Percentiles rank a stretch among this genome's conserved stretches.
phyloP scores from a whole-genome alignment of 2,888 invertebrate genomes.

The Troides aeacus region DNA sequence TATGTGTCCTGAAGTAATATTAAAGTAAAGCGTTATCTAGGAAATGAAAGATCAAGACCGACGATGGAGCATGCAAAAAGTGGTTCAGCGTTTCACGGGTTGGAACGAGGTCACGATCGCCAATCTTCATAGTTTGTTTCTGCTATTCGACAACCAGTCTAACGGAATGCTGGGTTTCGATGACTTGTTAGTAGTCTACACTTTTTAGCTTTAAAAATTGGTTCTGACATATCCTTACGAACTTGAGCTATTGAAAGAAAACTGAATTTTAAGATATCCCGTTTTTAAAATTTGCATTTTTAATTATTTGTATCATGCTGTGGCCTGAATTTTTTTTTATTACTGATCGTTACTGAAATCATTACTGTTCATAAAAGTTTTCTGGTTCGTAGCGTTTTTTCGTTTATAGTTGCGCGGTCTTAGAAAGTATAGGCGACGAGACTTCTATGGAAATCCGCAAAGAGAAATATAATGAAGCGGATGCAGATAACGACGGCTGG shows the following conservation, averaged over 20 bases:
- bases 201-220: too few relatives aligned
- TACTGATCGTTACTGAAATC: too few relatives aligned
- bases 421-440: conserved; percentile 79
- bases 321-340: too few relatives aligned
- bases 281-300: too few relatives aligned
- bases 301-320: too few relatives aligned
- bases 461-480: conserved; percentile 70
- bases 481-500: conserved; percentile 78
- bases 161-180: conserved; percentile 80
- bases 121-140: conserved; percentile 78
- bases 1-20: not conserved
- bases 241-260: too few relatives aligned
- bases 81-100: conserved; percentile 74
- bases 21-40: conserved; percentile 37
- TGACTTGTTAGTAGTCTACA: conserved; percentile 66
- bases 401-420: conserved; percentile 63
- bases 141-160: conserved; percentile 78
- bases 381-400: not conserved
- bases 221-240: too few relatives aligned
- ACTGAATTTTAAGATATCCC: too few relatives aligned
- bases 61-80: conserved; percentile 76
- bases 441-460: conserved; percentile 69
- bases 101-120: conserved; percentile 81
- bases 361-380: too few relatives aligned
- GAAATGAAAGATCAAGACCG: conserved; percentile 79